Evolutionary conservation across 2,113 vertebrate genomes (phyloP).

Genomic region (Dolichotis patagonum): DNA sequence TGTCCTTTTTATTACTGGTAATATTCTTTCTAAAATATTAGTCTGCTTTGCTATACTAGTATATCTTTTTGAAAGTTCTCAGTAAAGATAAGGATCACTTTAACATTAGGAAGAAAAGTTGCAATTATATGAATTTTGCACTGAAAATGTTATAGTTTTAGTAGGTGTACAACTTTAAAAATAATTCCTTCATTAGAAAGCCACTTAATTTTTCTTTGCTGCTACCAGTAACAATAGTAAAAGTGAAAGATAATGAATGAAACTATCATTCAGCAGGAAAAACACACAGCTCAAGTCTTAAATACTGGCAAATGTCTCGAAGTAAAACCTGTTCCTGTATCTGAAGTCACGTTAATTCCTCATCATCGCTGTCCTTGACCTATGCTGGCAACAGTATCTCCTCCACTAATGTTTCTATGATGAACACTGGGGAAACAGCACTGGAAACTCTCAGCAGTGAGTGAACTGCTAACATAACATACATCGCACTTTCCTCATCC

Average conservation of each 20-base stretch:
- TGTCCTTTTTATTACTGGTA: slow-evolving; percentile 84
- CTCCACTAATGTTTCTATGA: slow-evolving; percentile 55
- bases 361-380: slow-evolving; percentile 35
- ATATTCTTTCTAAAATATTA: slow-evolving; percentile 86
- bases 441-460: slow-evolving; percentile 44
- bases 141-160: slow-evolving; percentile 74
- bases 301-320: slow-evolving; percentile 50
- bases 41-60: slow-evolving; percentile 78
- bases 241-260: slow-evolving; percentile 69
- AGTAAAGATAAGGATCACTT: slow-evolving; percentile 82
- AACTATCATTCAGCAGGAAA: slow-evolving; percentile 5
- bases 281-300: not conserved
- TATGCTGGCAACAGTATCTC: slow-evolving; percentile 25
- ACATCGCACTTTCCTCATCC: not conserved
- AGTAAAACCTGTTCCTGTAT: slow-evolving; percentile 60
- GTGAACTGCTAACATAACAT: fast-evolving
- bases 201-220: slow-evolving; percentile 50
- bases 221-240: slow-evolving; percentile 5
- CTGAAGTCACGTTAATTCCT: slow-evolving; percentile 29
- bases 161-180: slow-evolving; percentile 75
- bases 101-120: slow-evolving; percentile 80
- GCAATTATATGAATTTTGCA: slow-evolving; percentile 81
- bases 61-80: slow-evolving; percentile 81
- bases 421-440: not conserved
- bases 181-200: slow-evolving; percentile 65